Conservation (phyloP, 2,113 vertebrate species). For the Laterallus jamaicensis region DNA sequence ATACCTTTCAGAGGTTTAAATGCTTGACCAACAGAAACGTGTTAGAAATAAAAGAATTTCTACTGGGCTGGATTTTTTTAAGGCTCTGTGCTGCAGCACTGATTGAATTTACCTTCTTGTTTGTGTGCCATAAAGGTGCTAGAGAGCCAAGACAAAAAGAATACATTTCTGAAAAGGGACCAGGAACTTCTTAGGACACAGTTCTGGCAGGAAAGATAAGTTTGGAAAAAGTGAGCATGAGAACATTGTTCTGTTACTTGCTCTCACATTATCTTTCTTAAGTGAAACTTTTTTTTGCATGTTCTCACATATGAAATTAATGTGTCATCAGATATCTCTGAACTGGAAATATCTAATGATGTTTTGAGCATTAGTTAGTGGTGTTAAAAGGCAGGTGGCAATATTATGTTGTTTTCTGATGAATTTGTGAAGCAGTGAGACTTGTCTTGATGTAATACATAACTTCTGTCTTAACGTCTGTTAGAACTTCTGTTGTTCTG, state of each 20-base stretch:
- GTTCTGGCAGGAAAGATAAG: constrained; percentile 11
- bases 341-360: not conserved
- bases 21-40: not conserved
- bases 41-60: not conserved
- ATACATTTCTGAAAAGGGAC: not conserved
- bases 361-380: not conserved
- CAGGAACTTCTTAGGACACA: not conserved
- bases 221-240: constrained; percentile 6
- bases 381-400: not conserved
- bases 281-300: not conserved
- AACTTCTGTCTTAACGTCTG: not conserved
- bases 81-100: not conserved
- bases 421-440: not conserved
- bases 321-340: not conserved
- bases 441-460: not conserved
- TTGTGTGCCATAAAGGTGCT: not conserved
- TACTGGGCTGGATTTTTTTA: not conserved
- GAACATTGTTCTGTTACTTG: not conserved
- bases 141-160: constrained; percentile 20
- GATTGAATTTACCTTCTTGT: not conserved
- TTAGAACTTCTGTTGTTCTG: not conserved
- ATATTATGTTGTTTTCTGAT: not conserved
- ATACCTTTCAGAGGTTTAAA: not conserved
- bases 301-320: not conserved
- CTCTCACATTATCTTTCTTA: not conserved